Conservation (phyloP, 1,140 invertebrate species). For the Maconellicoccus hirsutus region DNA sequence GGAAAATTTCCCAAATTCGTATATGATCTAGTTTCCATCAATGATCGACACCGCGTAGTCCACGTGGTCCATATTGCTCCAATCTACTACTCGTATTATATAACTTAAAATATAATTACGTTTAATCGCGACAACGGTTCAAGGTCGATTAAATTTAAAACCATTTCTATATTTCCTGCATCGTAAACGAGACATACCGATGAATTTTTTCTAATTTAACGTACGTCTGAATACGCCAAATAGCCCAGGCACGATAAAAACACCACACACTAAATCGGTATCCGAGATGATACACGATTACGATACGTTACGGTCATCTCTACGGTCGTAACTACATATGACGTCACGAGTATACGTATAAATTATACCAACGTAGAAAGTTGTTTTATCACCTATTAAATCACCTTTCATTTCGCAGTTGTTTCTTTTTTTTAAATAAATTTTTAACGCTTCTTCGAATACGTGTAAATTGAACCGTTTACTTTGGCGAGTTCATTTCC, state of each 20-base stretch:
- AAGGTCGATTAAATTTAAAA: neutral
- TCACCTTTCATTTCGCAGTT: conserved; percentile 8
- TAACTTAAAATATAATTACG: neutral
- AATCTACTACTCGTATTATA: too few species aligned
- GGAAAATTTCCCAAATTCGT: too few species aligned
- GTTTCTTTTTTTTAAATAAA: neutral
- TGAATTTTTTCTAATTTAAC: neutral
- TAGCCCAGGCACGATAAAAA: too few species aligned
- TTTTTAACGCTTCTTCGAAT: too few species aligned
- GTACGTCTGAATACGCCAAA: too few species aligned
- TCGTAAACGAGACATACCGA: neutral
- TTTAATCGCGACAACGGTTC: neutral
- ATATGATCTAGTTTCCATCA: too few species aligned
- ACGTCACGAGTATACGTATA: neutral
- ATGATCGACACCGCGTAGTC: too few species aligned
- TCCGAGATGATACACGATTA: neutral
- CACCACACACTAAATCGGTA: too few species aligned
- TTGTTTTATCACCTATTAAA: conserved; percentile 1
- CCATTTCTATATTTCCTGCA: neutral
- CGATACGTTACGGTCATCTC: neutral
- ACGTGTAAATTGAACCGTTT: too few species aligned
- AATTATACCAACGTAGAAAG: neutral
- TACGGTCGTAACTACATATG: neutral
- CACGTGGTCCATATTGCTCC: too few species aligned
- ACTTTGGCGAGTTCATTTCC: too few species aligned